Base-by-base conservation (phyloP, 2,888 invertebrate species). In the Scotopteryx bipunctaria region DNA sequence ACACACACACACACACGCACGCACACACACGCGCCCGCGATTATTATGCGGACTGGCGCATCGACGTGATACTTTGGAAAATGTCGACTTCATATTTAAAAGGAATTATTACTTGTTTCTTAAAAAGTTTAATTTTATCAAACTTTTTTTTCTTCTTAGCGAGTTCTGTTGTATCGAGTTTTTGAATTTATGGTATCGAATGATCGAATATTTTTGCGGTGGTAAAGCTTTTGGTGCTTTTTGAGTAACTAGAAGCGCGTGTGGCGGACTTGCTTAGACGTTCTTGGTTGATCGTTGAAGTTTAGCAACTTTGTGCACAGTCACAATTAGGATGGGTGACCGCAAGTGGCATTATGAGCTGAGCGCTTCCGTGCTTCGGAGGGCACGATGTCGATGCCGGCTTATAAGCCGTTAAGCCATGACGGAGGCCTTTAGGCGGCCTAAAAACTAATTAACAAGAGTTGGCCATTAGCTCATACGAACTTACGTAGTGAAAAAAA, bases 1-100 rank as follows among this genome's bases (percentile, higher is more conserved):
- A 11, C 27, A 27, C 27, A 23, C 23, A 27, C 5, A 9, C 27
- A 60, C 36, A 59, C 43, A 13, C 46, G 36, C 48, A 17, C 55
- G 36, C 61, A 33, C 56, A 57, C 58, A 50, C 29, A 45, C 42
- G 44, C 45, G 41, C 38, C 5, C 27, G 48, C 55, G 68, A 73
- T 72, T 70, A 71, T 66, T 67, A 70, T 73, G 71, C 73, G 71
- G 68, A 62, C 67, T 59, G 57, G 62, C 61, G 61, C 63, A 62
- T 64, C 60, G 71, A 78, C 75, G 69, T 69, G 76, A 74, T 76
- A 66, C 73, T 64, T 69, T 66, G 71, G 73, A 73, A 73, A 71
- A 71, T 70, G 69, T 67, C 63, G 69, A 67, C 65, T 73, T 71
- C 66, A 59, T 59, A 59, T 63, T 63, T 59, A 54, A 55, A 63